phyloP scores from a whole-genome alignment of 2,888 invertebrate species.

The Blomia tropicalis region DNA sequence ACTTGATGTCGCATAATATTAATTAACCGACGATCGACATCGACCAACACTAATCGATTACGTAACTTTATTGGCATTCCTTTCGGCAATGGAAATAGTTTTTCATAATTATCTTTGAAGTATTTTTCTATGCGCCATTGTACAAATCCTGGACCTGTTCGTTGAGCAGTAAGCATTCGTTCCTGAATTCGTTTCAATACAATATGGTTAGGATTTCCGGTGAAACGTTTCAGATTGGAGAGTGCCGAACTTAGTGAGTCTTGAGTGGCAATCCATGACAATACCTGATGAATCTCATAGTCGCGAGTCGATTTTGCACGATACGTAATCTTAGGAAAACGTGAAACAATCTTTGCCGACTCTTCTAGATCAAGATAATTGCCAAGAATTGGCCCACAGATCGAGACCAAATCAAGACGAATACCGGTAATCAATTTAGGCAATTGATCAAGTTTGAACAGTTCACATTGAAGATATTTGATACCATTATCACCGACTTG shows the following conservation, averaged over 20 bases:
- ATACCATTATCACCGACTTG: background rate
- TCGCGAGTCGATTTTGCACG: background rate
- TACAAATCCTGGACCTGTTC: background rate
- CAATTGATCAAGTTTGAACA: background rate
- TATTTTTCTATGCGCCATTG: background rate
- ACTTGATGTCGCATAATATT: background rate
- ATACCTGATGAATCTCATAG: background rate
- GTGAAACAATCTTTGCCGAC: background rate
- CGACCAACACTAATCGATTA: background rate
- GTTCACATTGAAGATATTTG: background rate
- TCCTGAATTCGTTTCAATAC: background rate
- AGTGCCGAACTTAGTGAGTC: background rate
- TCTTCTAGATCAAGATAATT: background rate
- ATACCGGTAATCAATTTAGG: background rate
- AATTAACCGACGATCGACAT: too few relatives aligned
- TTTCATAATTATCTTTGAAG: background rate
- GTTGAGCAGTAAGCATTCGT: background rate
- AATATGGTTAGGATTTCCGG: background rate
- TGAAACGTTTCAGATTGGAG: background rate
- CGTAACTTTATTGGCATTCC: background rate
- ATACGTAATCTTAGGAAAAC: background rate
- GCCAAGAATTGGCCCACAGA: background rate
- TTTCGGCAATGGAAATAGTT: background rate
- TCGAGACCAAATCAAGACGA: background rate
- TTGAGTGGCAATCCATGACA: background rate